Percentiles rank a stretch among this genome's conserved stretches.
phyloP scores from a whole-genome alignment of 2,113 vertebrate genomes.

The Cnemophilus loriae region DNA sequence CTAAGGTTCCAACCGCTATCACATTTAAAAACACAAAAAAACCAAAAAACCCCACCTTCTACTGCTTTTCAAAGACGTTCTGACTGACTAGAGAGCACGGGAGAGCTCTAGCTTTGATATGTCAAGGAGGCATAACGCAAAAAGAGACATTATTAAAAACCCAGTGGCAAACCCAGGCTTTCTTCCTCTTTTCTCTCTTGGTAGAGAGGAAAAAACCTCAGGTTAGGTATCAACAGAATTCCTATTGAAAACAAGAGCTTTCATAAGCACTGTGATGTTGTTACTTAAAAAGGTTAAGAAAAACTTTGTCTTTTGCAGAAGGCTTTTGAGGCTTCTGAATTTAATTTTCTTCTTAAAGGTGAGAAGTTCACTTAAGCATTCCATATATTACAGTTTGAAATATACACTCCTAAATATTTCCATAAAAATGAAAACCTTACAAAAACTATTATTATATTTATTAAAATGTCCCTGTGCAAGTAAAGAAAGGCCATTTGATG shows the following conservation, averaged over 20 bases:
- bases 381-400: not conserved
- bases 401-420: not conserved
- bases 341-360: not conserved
- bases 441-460: not conserved
- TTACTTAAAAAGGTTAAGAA: not conserved
- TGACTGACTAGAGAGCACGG: not conserved
- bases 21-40: not conserved
- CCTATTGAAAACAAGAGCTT: not conserved
- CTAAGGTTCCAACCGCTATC: not conserved
- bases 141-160: not conserved
- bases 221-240: not conserved
- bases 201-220: not conserved
- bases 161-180: not conserved
- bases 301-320: not conserved
- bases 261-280: not conserved
- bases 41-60: not conserved
- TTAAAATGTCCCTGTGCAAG: not conserved
- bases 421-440: not conserved
- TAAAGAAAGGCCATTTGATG: not conserved
- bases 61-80: not conserved
- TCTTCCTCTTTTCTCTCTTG: not conserved
- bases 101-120: not conserved
- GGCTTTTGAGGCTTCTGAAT: not conserved
- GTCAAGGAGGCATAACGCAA: not conserved
- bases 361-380: not conserved